A percentile compares a stretch with the other conserved stretches of the same genome.
phyloP scores from a whole-genome alignment of 23 tunicate genomes.

The Trididemnum miniatum region DNA sequence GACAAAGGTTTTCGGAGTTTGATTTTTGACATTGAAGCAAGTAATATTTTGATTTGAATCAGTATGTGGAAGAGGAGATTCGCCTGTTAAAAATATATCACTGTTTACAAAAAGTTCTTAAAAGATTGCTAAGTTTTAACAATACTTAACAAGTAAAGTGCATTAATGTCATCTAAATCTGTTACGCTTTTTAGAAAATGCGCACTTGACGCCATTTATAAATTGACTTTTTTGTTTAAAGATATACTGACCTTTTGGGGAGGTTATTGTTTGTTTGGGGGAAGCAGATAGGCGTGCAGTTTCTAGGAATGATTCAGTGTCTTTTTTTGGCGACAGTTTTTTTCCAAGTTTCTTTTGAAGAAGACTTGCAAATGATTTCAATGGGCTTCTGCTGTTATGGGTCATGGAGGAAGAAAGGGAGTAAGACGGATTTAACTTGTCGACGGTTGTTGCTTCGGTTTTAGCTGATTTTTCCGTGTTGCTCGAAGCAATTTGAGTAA shows the following conservation, averaged over 20 bases:
- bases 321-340: slow-evolving; percentile 50
- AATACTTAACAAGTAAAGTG: neutral
- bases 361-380: slow-evolving; percentile 49
- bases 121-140: neutral
- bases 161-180: neutral
- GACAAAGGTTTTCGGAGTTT: slow-evolving; percentile 51
- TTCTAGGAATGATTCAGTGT: neutral
- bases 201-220: neutral
- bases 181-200: neutral
- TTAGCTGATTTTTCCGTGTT: neutral
- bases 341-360: slow-evolving; percentile 44
- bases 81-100: slow-evolving; percentile 20
- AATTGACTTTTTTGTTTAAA: neutral
- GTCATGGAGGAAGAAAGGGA: neutral
- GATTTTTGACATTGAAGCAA: neutral
- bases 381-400: slow-evolving; percentile 26
- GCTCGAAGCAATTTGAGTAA: neutral
- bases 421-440: neutral
- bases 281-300: neutral
- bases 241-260: slow-evolving; percentile 10
- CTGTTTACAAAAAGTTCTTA: neutral
- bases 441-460: slow-evolving; percentile 7
- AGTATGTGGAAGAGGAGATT: too few relatives aligned
- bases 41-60: slow-evolving; percentile 18
- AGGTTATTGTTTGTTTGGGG: neutral